Evolutionary conservation across 2,888 invertebrate genomes (phyloP).

Genomic region (Hydrotaea cyrtoneurina): DNA sequence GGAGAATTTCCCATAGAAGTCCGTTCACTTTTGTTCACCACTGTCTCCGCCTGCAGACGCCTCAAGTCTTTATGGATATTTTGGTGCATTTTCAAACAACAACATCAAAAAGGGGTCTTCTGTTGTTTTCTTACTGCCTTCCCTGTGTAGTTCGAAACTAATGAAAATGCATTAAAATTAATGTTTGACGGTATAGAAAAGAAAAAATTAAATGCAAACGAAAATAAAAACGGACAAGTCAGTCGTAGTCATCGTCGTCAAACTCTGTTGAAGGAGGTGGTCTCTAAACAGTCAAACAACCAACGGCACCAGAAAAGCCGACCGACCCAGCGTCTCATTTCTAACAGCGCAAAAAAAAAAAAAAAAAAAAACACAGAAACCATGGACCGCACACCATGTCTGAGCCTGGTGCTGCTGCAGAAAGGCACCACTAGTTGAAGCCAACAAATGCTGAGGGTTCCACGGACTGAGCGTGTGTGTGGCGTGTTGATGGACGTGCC

Average conservation of each 20-base stretch:
- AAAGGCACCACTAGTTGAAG: conserved; percentile 32
- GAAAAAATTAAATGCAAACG: conserved; percentile 27
- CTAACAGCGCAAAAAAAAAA: conserved; percentile 34
- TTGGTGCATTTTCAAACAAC: neutral
- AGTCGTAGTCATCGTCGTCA: conserved; percentile 38
- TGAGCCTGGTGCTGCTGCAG: neutral
- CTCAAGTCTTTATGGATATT: conserved; percentile 1
- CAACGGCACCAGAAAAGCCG: neutral
- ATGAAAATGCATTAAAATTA: conserved; percentile 57
- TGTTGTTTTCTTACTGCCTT: neutral
- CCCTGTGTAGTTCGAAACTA: conserved; percentile 2
- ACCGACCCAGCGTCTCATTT: conserved; percentile 52
- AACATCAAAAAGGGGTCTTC: neutral
- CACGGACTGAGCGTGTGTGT: conserved; percentile 25
- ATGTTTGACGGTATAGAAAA: conserved; percentile 47
- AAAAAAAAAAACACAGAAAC: conserved; percentile 11
- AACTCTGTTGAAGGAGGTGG: conserved; percentile 41
- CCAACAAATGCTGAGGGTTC: conserved; percentile 49
- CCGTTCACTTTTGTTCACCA: neutral
- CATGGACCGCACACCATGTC: conserved; percentile 61
- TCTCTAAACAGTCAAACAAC: neutral
- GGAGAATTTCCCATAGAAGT: too few relatives aligned
- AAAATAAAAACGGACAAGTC: conserved; percentile 58
- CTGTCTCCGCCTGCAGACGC: neutral
- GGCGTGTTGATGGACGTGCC: conserved; percentile 53